Base-by-base conservation (phyloP, 1,140 invertebrate species). In the Neodiprion lecontei region DNA sequence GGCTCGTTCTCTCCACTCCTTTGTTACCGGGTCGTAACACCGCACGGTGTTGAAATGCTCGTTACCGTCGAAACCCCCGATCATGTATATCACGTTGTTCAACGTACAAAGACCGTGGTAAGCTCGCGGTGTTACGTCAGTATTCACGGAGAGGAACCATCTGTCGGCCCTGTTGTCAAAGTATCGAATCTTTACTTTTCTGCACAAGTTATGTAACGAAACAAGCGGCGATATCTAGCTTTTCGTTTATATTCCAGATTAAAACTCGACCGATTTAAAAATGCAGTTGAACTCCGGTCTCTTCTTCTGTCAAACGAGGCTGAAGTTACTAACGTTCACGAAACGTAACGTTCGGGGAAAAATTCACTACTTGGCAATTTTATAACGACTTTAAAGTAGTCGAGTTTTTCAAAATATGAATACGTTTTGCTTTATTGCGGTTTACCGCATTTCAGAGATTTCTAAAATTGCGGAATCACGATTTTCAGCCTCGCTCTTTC, bases 21-120 rank as follows among this genome's bases (percentile, higher is more conserved):
- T 91, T 0, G 84, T 90, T 0, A 90, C 85, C 0, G 93, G 92
- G 82, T 94, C 89, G 79, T 91, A 95, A 76, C 91, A 91, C 14
- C 92, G 87, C 11, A 94, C 90, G 0, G 92, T 92, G 77, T 93
- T 94, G 80, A 93, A 94, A 78, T 94, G 91, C 69, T 94, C 91
- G 71, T 91, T 91, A 5, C 94, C 93, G 79, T 95, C 93, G 78
- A 93, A 94, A 2, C 93, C 94, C 7, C 95, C 95, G 76, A 95
- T 92, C 88, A 95, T 91, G 83, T 95, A 95, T 75, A 96, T 93
- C 50, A 91, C 77, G 74, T 91, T 91, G 78, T 93, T 89, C 4
- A 95, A 82, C 0, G 91, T 86, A 73, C 92, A 94, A 1, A 95
- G 85, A 0, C 94, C 94, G 79, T 96, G 94, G 80, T 96, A 96